These are phyloP conservation scores for Pammene aurita DNA, from an alignment of 2,888 invertebrate species.

Conservation along the genomic window DNA sequence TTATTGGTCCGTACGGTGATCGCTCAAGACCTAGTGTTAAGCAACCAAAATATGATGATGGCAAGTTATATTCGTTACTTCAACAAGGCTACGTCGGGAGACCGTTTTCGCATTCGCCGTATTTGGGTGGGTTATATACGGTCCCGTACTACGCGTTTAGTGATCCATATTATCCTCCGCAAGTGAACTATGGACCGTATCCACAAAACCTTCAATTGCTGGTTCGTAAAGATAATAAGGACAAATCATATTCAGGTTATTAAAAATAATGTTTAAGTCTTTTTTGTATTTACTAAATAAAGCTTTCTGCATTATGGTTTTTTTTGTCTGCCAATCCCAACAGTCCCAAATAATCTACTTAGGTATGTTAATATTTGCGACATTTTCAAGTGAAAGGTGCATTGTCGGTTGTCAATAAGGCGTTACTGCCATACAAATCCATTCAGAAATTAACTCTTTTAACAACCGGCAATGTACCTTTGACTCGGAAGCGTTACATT, in stretches of 20 bases:
- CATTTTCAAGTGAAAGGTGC: too few relatives aligned
- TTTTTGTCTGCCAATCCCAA: neutral
- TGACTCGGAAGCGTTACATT: too few relatives aligned
- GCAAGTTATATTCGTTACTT: conserved; percentile 50
- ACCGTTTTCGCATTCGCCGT: conserved; percentile 51
- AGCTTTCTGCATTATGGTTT: neutral
- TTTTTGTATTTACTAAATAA: neutral
- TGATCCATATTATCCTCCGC: conserved; percentile 49
- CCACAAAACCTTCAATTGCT: conserved; percentile 51
- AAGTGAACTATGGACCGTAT: conserved; percentile 48
- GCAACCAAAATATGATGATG: conserved; percentile 54
- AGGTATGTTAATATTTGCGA: too few relatives aligned
- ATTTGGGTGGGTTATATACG: conserved; percentile 54
- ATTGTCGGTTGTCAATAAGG: too few relatives aligned
- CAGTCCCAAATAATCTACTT: too few relatives aligned
- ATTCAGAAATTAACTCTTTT: too few relatives aligned
- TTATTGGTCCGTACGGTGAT: conserved; percentile 50
- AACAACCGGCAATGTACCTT: too few relatives aligned
- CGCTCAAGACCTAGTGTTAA: conserved; percentile 55
- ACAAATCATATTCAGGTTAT: conserved; percentile 49
- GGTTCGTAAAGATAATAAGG: conserved; percentile 55
- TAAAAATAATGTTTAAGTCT: conserved; percentile 34
- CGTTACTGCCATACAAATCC: too few relatives aligned
- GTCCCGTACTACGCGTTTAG: conserved; percentile 58
- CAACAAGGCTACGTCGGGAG: conserved; percentile 43